A percentile compares a stretch with the other conserved stretches of the same genome.
phyloP scores from a whole-genome alignment of 2,888 invertebrate genomes.

The Drosophila suboccidentalis region DNA sequence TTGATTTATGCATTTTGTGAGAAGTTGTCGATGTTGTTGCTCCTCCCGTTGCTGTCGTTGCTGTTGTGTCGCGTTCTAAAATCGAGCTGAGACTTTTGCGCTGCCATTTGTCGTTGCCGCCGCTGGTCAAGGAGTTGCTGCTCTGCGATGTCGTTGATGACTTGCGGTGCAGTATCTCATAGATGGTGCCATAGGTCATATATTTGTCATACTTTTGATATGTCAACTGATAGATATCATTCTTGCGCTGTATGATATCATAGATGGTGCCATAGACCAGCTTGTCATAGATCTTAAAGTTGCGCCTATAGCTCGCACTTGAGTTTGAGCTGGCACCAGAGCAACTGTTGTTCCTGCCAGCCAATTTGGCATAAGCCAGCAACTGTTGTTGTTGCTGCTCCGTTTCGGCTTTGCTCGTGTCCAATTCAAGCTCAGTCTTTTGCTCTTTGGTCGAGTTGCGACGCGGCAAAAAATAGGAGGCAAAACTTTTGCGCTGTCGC shows the following conservation, averaged over 20 bases:
- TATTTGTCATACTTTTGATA: conserved; percentile 86
- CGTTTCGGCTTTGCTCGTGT: conserved; percentile 21
- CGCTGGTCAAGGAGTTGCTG: conserved; percentile 46
- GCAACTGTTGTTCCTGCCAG: conserved; percentile 55
- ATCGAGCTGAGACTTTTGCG: conserved; percentile 84
- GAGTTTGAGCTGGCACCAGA: conserved; percentile 37
- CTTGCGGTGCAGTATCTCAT: conserved; percentile 85
- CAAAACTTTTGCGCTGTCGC: conserved; percentile 82
- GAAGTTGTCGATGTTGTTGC: conserved; percentile 28
- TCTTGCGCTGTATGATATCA: conserved; percentile 85
- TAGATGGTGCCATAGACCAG: conserved; percentile 85
- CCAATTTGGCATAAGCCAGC: conserved; percentile 42
- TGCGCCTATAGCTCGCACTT: conserved; percentile 76
- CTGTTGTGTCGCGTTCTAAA: conserved; percentile 76
- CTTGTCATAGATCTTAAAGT: conserved; percentile 85
- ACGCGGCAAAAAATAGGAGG: conserved; percentile 72
- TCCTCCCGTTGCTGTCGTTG: conserved; percentile 6
- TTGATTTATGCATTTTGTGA: conserved; percentile 68
- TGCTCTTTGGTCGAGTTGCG: conserved; percentile 49
- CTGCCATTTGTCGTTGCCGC: conserved; percentile 78
- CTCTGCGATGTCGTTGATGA: conserved; percentile 62
- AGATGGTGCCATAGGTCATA: conserved; percentile 86
- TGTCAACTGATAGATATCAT: conserved; percentile 84
- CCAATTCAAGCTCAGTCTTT: conserved; percentile 52
- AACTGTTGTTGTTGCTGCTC: conserved; percentile 48